Base-by-base conservation (phyloP, 2,797 vertebrate species). In the Acridotheres tristis region DNA sequence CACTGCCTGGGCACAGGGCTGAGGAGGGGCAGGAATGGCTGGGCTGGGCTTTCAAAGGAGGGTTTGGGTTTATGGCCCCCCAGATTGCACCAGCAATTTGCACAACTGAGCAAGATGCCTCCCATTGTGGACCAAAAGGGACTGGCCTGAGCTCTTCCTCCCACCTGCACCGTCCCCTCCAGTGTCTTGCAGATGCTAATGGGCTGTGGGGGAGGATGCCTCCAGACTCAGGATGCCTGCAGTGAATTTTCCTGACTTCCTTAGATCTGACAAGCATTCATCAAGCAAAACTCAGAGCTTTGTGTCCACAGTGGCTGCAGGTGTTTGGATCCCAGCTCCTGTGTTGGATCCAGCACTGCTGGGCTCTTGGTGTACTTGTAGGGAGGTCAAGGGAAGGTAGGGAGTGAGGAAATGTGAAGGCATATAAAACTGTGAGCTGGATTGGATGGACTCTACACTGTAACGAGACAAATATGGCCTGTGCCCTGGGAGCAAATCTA, bases 31-130 rank as follows among this genome's bases (percentile, higher is more conserved):
- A 74, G 63, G 45, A 98, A 97, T 95, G 93, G 90, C 71, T 88
- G 96, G 93, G 93, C 72, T 92, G 96, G 95, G 82, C 88, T 92
- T 88, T 93, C 48, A 59, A 61, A 83, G 26, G 55, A 92, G n/a
- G 4, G 4, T 85, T 85, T 75, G 84, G 51, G 57, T 15, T 87
- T 61, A 97, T 51, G 90, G 95, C 95, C 97, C 95, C 97, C 97
- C 30, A 13, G 54, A 97, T 58, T 0, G 90, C 96, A 92, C 38
- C 18, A 89, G 48, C 47, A 74, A 96, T 95, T 96, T 91, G 77
- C 93, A 91, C 76, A 94, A 85, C 92, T 95, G 53, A 96, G 83
- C 21, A 53, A 79, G 76, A 91, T 66, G 83, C 77, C 1, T 2
- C 61, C 62, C 34, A 53, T 22, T 68, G 67, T 76, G 74, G 55